These are phyloP conservation scores for Portevinia maculata DNA, from an alignment of 2,888 invertebrate species.

Conservation along the genomic window DNA sequence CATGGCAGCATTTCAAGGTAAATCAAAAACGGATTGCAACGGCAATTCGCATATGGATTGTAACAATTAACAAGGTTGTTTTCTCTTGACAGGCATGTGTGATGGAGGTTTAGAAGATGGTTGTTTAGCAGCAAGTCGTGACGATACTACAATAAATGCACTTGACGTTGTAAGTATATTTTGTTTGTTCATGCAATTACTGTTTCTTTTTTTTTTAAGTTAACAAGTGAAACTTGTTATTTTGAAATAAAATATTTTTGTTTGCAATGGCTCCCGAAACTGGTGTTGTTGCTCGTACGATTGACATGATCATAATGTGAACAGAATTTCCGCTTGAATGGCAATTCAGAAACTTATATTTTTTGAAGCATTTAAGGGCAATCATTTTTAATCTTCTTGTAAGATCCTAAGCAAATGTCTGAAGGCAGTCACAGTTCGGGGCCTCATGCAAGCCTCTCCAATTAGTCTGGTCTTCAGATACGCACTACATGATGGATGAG, in stretches of 20 bases:
- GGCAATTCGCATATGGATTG: constrained; percentile 14
- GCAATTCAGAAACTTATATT: no score
- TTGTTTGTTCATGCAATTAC: constrained; percentile 86
- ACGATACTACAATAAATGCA: constrained; percentile 98
- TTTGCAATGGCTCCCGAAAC: background rate
- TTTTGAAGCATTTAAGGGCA: no score
- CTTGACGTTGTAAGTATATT: constrained; percentile 90
- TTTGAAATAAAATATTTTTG: background rate
- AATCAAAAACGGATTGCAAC: constrained; percentile 30
- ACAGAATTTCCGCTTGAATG: no score
- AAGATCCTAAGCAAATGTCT: no score
- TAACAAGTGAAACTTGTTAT: background rate
- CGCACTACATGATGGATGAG: no score
- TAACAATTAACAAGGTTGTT: constrained; percentile 41
- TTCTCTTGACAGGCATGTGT: constrained; percentile 90
- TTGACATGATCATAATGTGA: background rate
- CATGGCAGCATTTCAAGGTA: constrained; percentile 96
- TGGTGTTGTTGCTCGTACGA: background rate
- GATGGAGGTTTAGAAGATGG: constrained; percentile 99
- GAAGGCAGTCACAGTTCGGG: no score
- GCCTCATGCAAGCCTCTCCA: no score
- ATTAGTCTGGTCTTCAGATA: no score
- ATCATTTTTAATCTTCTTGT: no score
- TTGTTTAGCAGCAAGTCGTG: constrained; percentile 97
- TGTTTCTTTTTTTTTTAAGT: background rate